These are phyloP conservation scores for Eurystomus glaucurus DNA, from an alignment of 2,797 vertebrate species.

Conservation along the genomic window DNA sequence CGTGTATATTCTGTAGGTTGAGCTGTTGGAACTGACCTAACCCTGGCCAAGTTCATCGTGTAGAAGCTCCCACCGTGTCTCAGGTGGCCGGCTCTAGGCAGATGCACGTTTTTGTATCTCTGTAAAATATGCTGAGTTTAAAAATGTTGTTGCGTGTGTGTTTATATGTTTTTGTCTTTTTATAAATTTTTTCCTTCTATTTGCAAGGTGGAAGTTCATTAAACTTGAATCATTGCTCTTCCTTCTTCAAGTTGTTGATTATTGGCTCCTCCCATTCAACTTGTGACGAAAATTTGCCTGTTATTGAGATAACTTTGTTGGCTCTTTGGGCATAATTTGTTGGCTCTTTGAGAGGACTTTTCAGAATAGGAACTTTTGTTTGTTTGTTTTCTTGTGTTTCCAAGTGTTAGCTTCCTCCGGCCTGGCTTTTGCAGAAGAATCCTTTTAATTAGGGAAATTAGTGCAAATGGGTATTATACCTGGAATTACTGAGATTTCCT, in stretches of 20 bases:
- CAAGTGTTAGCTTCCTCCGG: background rate
- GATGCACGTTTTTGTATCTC: background rate
- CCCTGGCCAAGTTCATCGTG: rapidly evolving
- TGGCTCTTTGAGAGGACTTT: background rate
- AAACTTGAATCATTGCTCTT: constrained; percentile 6
- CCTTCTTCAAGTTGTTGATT: background rate
- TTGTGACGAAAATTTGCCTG: background rate
- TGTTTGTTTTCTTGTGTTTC: background rate
- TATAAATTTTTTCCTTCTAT: background rate
- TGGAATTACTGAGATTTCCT: too few relatives aligned
- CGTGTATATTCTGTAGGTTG: background rate
- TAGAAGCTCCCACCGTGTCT: background rate
- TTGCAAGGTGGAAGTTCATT: constrained; percentile 36
- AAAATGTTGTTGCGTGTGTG: background rate
- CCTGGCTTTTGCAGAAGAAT: background rate
- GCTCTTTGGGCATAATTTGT: too few relatives aligned
- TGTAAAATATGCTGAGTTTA: constrained; percentile 51
- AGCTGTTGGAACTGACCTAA: background rate
- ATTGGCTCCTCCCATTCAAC: background rate
- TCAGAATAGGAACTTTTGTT: rapidly evolving
- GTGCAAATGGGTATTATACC: too few relatives aligned
- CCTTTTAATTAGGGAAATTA: background rate
- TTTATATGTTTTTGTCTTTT: background rate
- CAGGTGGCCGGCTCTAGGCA: background rate
- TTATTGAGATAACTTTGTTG: background rate